These are phyloP conservation scores for Papilio polyxenes DNA, from an alignment of 1,140 invertebrate genomes.

Conservation along the genomic window DNA sequence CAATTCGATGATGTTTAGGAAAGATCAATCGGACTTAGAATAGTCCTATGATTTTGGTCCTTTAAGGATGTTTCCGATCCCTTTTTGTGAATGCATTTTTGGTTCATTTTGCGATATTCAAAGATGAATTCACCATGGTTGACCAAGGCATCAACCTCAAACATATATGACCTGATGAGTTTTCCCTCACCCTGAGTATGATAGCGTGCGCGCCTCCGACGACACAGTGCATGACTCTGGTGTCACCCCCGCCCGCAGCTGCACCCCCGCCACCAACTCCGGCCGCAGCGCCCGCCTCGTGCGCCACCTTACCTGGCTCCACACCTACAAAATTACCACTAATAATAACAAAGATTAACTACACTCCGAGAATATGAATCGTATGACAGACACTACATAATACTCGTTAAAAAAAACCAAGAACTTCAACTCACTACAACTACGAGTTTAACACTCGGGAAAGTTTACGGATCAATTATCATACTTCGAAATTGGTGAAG, in stretches of 20 bases:
- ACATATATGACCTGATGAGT: background rate
- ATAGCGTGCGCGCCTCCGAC: constrained; percentile 71
- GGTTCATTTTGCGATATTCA: no score
- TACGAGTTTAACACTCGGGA: no score
- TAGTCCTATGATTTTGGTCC: background rate
- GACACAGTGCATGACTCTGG: constrained; percentile 51
- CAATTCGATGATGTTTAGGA: background rate
- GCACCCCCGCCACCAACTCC: background rate
- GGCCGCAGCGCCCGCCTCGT: constrained; percentile 35
- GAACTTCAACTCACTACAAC: no score
- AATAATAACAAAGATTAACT: background rate
- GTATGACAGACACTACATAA: no score
- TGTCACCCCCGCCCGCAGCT: background rate
- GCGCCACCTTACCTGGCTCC: constrained; percentile 47
- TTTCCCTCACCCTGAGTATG: constrained; percentile 60
- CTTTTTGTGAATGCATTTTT: background rate
- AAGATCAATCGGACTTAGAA: no score
- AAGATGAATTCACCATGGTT: no score
- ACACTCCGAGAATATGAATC: background rate
- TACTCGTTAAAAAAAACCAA: no score
- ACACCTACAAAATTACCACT: constrained; percentile 45
- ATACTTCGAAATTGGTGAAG: no score
- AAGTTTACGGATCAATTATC: no score
- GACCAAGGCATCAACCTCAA: no score
- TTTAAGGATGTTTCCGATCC: background rate